Percentiles rank a stretch among this genome's conserved stretches.
Conservation (phyloP, 1,140 invertebrate species). For the Drosophila oshimai region DNA sequence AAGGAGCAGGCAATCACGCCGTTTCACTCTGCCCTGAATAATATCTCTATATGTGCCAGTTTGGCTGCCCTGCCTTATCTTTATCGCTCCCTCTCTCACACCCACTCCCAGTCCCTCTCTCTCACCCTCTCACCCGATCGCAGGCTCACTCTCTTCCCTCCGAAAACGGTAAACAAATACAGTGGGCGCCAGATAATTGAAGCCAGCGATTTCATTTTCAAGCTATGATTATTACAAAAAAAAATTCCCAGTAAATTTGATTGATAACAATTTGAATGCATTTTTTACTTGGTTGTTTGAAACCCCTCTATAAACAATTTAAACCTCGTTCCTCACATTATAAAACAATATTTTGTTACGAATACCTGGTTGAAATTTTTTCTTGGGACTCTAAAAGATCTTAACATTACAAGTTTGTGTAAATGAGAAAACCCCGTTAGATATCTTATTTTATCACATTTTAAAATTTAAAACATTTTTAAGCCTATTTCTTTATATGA, state of each 20-base stretch:
- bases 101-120: background rate
- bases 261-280: background rate
- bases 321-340: too few relatives aligned
- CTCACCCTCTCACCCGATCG: slow-evolving; percentile 9
- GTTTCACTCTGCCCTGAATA: slow-evolving; percentile 36
- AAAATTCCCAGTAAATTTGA: background rate
- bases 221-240: too few relatives aligned
- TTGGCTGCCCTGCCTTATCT: slow-evolving; percentile 40
- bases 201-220: background rate
- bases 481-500: too few relatives aligned
- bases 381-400: too few relatives aligned
- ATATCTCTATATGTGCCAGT: slow-evolving; percentile 30
- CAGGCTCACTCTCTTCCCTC: background rate
- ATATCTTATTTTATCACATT: too few relatives aligned
- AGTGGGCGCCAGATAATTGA: background rate
- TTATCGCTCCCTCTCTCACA: background rate
- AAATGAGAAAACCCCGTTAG: too few relatives aligned
- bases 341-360: too few relatives aligned
- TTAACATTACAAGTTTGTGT: too few relatives aligned
- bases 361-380: too few relatives aligned
- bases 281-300: too few relatives aligned
- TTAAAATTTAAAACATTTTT: too few relatives aligned
- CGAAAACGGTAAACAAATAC: slow-evolving; percentile 33
- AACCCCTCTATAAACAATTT: too few relatives aligned
- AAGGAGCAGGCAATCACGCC: slow-evolving; percentile 32